A percentile compares a stretch with the other conserved stretches of the same genome.
Conservation (phyloP, 2,888 invertebrate species). For the Drosophila paramelanica region DNA sequence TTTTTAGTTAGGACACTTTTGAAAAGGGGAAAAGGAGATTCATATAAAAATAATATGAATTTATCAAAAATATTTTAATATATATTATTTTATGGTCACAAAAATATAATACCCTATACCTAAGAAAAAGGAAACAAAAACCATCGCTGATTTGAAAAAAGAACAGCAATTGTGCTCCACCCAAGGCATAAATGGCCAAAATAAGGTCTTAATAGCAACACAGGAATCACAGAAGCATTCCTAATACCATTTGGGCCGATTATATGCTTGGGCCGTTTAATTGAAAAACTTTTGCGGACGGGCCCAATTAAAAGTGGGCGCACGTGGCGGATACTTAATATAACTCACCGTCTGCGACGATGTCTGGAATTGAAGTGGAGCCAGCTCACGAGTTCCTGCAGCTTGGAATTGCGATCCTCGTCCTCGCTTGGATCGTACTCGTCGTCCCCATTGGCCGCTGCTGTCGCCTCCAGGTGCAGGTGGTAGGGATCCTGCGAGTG, state of each 20-base stretch:
- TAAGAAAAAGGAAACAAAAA: neutral
- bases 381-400: conserved; percentile 79
- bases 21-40: no score
- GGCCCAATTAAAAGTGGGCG: conserved; percentile 1
- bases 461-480: conserved; percentile 26
- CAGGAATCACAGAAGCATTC: conserved; percentile 6
- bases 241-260: conserved; percentile 22
- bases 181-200: conserved; percentile 11
- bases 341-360: conserved; percentile 71
- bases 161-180: neutral
- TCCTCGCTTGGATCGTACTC: conserved; percentile 62
- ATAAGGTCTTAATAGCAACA: conserved; percentile 25
- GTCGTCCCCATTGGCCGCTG: conserved; percentile 28
- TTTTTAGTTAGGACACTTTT: no score
- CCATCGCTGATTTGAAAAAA: neutral
- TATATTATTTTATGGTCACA: no score
- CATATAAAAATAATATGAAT: no score
- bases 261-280: conserved; percentile 46
- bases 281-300: conserved; percentile 43
- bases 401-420: conserved; percentile 68
- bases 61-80: no score
- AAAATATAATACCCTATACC: no score
- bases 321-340: conserved; percentile 52
- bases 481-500: conserved; percentile 68
- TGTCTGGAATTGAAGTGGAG: conserved; percentile 70